Percentiles rank a stretch among this genome's conserved stretches.
These are phyloP conservation scores for Arothron firmamentum DNA, from an alignment of 2,113 vertebrate genomes.

Conservation along the genomic window DNA sequence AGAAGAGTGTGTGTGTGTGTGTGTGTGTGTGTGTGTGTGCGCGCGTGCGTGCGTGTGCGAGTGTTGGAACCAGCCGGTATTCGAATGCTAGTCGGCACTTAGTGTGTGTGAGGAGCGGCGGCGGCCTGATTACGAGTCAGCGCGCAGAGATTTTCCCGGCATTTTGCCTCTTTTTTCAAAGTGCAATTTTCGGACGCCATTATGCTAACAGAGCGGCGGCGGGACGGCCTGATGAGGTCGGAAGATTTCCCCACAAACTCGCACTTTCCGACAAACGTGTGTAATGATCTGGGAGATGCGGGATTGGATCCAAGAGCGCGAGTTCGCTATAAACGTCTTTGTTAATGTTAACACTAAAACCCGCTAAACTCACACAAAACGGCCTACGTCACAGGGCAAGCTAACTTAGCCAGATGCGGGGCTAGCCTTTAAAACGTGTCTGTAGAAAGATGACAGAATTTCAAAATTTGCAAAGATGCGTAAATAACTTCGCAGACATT, in stretches of 20 bases:
- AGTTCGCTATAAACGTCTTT: too few relatives aligned
- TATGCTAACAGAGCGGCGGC: background rate
- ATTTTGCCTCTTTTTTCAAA: background rate
- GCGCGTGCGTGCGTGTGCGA: slow-evolving; percentile 18
- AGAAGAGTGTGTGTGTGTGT: slow-evolving; percentile 18
- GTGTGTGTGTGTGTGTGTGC: slow-evolving; percentile 6
- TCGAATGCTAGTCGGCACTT: background rate
- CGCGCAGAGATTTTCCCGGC: background rate
- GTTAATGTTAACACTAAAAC: too few relatives aligned
- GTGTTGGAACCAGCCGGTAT: slow-evolving; percentile 19
- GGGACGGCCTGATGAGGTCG: background rate
- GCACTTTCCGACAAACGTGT: too few relatives aligned
- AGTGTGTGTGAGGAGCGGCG: background rate
- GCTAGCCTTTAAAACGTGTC: too few relatives aligned
- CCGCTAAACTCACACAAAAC: too few relatives aligned
- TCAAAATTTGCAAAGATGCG: too few relatives aligned
- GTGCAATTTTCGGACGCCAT: background rate
- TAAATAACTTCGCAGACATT: too few relatives aligned
- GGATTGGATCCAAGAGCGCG: too few relatives aligned
- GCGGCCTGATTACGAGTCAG: slow-evolving; percentile 2
- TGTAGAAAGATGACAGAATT: too few relatives aligned
- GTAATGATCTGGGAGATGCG: too few relatives aligned
- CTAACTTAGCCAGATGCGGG: too few relatives aligned
- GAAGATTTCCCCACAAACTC: background rate
- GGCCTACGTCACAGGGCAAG: too few relatives aligned